Conservation (phyloP, 1,140 invertebrate genomes). For the Drosophila lacteicornis region DNA sequence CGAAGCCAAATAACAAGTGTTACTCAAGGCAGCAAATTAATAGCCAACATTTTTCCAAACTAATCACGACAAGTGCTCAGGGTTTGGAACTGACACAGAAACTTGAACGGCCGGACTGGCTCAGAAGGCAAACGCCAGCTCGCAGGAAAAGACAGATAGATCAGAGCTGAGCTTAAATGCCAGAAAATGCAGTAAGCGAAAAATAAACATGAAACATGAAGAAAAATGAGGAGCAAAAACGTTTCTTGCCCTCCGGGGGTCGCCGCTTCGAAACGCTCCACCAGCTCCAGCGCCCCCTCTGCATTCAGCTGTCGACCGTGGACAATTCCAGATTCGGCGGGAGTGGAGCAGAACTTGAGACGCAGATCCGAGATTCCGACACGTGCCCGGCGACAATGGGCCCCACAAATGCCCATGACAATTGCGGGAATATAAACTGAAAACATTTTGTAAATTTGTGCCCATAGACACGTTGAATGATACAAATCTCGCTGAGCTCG, state of each 20-base stretch:
- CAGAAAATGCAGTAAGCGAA: slow-evolving; percentile 52
- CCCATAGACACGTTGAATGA: slow-evolving; percentile 43
- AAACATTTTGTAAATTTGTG: slow-evolving; percentile 50
- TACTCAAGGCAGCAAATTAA: slow-evolving; percentile 71
- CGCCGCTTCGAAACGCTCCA: slow-evolving; percentile 20
- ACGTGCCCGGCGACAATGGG: slow-evolving; percentile 38
- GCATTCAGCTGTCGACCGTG: slow-evolving; percentile 1
- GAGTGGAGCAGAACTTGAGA: slow-evolving; percentile 39
- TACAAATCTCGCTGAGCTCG: slow-evolving; percentile 34
- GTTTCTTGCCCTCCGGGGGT: slow-evolving; percentile 44
- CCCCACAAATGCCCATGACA: slow-evolving; percentile 33
- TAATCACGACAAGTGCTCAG: slow-evolving; percentile 66
- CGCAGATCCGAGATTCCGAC: slow-evolving; percentile 42
- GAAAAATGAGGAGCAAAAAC: slow-evolving; percentile 48
- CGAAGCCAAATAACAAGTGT: slow-evolving; percentile 66
- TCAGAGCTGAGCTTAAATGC: slow-evolving; percentile 45
- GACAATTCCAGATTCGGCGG: slow-evolving; percentile 33
- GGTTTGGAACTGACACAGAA: slow-evolving; percentile 48
- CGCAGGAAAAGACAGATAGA: slow-evolving; percentile 42
- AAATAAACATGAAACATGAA: slow-evolving; percentile 57
- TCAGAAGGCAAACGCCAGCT: slow-evolving; percentile 14
- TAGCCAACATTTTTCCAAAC: slow-evolving; percentile 69
- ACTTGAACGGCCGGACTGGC: slow-evolving; percentile 32
- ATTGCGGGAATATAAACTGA: slow-evolving; percentile 29
- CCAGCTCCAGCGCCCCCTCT: not conserved